These are phyloP conservation scores for Muscicapa striata DNA, from an alignment of 2,797 vertebrate species.

Conservation along the genomic window DNA sequence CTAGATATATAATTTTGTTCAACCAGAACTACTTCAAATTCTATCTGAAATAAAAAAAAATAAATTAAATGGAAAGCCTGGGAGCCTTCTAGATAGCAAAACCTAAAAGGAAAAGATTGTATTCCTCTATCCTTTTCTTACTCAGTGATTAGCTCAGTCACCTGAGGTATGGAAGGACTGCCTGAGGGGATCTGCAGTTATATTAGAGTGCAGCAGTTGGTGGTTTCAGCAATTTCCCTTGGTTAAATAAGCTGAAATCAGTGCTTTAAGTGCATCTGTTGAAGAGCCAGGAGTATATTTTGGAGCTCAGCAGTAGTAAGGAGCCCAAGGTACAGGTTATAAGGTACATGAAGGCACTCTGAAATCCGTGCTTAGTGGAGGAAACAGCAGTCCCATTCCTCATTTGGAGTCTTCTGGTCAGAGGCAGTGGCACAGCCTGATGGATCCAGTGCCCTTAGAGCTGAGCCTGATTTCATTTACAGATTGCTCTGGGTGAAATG, in stretches of 20 bases:
- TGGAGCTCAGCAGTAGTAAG: neutral
- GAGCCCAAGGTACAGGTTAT: neutral
- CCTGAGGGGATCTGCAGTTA: neutral
- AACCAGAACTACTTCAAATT: neutral
- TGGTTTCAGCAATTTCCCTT: neutral
- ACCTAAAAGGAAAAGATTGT: neutral
- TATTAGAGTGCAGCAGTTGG: neutral
- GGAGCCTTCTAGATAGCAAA: neutral
- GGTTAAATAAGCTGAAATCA: neutral
- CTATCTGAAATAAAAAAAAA: neutral
- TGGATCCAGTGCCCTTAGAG: neutral
- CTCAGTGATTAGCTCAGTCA: neutral
- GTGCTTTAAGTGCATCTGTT: neutral
- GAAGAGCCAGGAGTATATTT: neutral
- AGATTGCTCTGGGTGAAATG: neutral
- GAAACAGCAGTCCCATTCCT: neutral
- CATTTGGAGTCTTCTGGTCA: neutral
- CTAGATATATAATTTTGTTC: neutral
- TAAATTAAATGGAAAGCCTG: neutral
- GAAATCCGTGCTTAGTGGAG: neutral
- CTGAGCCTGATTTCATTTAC: neutral
- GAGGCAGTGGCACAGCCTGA: neutral
- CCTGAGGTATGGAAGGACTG: neutral
- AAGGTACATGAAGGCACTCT: neutral
- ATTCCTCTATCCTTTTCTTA: neutral